These are phyloP conservation scores for Pampusana beccarii DNA, from an alignment of 2,113 vertebrate species.

Conservation along the genomic window DNA sequence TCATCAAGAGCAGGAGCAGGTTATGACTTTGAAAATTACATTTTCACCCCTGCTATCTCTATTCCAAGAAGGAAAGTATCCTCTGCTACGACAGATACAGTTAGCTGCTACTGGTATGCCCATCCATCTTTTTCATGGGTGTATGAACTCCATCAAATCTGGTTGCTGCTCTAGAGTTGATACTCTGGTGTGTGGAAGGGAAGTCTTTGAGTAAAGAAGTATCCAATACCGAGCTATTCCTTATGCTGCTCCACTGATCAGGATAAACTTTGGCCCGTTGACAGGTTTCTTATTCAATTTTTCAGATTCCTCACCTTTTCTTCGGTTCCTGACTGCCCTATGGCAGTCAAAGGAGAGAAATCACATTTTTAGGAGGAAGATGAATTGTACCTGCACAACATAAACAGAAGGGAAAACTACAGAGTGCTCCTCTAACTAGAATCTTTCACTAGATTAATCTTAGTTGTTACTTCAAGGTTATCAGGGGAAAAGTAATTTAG, in stretches of 20 bases:
- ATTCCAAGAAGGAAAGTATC: not conserved
- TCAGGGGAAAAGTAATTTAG: not conserved
- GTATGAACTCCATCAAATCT: not conserved
- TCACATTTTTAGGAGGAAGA: not conserved
- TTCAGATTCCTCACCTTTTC: not conserved
- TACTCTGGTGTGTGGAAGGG: not conserved
- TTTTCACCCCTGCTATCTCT: not conserved
- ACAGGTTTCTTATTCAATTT: not conserved
- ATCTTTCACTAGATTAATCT: not conserved
- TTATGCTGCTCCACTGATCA: fast-evolving
- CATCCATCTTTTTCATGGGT: not conserved
- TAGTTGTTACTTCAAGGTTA: not conserved
- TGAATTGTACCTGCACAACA: not conserved
- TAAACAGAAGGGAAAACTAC: not conserved
- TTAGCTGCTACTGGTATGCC: not conserved
- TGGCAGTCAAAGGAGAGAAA: not conserved
- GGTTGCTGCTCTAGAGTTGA: not conserved
- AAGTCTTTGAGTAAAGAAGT: not conserved
- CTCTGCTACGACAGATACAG: not conserved
- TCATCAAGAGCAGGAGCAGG: not conserved
- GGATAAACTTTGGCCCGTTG: not conserved
- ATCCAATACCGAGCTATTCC: not conserved
- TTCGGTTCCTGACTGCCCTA: not conserved
- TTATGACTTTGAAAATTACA: not conserved
- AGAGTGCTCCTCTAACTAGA: not conserved